These are phyloP conservation scores for Hecatera dysodea DNA, from an alignment of 2,888 invertebrate genomes.

Conservation along the genomic window DNA sequence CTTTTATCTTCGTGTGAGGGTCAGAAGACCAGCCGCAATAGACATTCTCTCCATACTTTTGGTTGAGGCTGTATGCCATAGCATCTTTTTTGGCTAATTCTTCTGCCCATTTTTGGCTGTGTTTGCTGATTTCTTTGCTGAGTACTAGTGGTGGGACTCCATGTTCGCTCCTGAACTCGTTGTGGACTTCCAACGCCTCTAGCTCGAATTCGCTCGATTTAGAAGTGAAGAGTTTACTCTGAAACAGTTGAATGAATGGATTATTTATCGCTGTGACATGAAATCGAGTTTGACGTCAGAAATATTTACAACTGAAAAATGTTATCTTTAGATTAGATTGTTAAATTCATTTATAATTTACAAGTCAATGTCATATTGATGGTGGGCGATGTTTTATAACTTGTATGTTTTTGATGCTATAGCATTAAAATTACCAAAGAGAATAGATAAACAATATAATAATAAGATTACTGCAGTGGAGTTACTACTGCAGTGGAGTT, in stretches of 20 bases:
- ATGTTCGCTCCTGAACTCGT: conserved; percentile 86
- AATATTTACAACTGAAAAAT: conserved; percentile 19
- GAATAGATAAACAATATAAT: neutral
- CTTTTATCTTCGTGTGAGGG: conserved; percentile 92
- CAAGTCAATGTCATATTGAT: neutral
- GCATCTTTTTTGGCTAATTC: conserved; percentile 92
- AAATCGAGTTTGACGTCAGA: conserved; percentile 33
- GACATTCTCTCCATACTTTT: conserved; percentile 93
- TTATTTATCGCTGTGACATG: conserved; percentile 35
- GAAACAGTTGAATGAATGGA: conserved; percentile 68
- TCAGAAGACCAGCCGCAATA: conserved; percentile 93
- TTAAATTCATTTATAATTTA: neutral
- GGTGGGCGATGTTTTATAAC: neutral
- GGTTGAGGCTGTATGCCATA: conserved; percentile 92
- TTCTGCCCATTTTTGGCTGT: conserved; percentile 94
- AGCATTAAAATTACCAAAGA: neutral
- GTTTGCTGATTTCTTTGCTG: conserved; percentile 92
- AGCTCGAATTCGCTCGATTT: conserved; percentile 84
- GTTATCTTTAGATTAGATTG: conserved; percentile 36
- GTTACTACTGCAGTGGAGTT: too few species aligned
- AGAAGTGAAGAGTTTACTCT: conserved; percentile 85
- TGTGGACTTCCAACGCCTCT: conserved; percentile 85
- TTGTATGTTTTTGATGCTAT: neutral
- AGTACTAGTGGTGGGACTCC: conserved; percentile 88
- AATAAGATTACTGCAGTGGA: neutral